phyloP scores from a whole-genome alignment of 2,888 invertebrate species.

The Tenthredo distinguenda region DNA sequence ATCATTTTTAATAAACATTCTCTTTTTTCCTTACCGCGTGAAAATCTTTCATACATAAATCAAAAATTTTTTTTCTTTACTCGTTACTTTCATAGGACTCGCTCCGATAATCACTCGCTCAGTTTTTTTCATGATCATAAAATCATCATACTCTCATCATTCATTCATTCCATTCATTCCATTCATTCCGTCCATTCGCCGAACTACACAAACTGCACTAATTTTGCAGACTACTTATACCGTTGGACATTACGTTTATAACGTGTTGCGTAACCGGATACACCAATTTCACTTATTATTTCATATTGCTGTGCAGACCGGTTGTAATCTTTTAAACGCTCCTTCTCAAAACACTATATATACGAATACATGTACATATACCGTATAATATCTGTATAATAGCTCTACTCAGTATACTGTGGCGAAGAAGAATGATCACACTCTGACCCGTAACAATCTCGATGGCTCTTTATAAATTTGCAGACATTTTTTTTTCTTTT shows the following conservation, averaged over 20 bases:
- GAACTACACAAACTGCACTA: neutral
- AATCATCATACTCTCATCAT: neutral
- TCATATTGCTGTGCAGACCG: neutral
- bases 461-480: neutral
- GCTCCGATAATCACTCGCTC: neutral
- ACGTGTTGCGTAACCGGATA: slow-evolving; percentile 41
- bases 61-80: neutral
- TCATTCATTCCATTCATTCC: neutral
- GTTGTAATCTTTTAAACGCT: slow-evolving; percentile 22
- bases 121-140: neutral
- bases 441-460: neutral
- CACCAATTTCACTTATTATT: slow-evolving; percentile 44
- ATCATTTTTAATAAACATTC: neutral
- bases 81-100: neutral
- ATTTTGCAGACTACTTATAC: neutral
- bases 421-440: no score
- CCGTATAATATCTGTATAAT: no score
- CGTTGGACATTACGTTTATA: neutral
- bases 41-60: neutral
- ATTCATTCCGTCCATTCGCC: neutral
- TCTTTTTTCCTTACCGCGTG: no score
- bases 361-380: neutral
- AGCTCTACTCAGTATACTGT: neutral
- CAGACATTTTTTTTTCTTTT: neutral
- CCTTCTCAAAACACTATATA: neutral